Conservation (phyloP, 2,113 vertebrate genomes). For the Esox niger region DNA sequence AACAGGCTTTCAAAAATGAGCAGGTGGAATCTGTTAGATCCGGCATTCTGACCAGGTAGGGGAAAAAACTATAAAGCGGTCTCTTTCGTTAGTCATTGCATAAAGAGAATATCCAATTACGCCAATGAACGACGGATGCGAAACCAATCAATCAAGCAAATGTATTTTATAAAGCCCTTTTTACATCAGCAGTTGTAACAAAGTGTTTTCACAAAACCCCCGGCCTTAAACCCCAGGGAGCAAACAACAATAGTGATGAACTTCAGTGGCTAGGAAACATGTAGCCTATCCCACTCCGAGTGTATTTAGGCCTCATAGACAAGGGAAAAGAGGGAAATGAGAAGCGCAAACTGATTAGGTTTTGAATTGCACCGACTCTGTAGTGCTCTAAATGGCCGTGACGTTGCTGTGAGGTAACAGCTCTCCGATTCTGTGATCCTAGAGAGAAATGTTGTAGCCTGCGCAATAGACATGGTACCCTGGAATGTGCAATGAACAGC, state of each 20-base stretch:
- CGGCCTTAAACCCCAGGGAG: too few species aligned
- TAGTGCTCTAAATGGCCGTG: not conserved
- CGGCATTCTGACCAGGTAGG: conserved; percentile 1
- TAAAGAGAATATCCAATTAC: conserved; percentile 10
- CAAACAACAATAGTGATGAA: too few species aligned
- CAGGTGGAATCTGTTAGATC: not conserved
- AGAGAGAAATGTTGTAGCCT: not conserved
- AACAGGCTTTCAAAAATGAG: not conserved
- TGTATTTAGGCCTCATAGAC: not conserved
- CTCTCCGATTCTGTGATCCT: not conserved
- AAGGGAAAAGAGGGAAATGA: not conserved
- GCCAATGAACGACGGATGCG: not conserved
- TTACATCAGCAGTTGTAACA: too few species aligned
- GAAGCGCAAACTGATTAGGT: not conserved
- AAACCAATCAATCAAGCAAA: not conserved
- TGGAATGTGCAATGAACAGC: not conserved
- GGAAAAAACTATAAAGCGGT: not conserved
- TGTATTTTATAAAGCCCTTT: too few species aligned
- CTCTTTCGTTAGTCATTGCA: conserved; percentile 2
- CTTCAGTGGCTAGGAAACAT: too few species aligned
- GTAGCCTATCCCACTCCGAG: not conserved
- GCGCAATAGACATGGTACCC: not conserved
- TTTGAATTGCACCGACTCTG: not conserved
- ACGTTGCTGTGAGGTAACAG: not conserved
- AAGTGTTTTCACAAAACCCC: too few species aligned